These are phyloP conservation scores for Crotalus viridis DNA, from an alignment of 2,113 vertebrate genomes.

Conservation along the genomic window DNA sequence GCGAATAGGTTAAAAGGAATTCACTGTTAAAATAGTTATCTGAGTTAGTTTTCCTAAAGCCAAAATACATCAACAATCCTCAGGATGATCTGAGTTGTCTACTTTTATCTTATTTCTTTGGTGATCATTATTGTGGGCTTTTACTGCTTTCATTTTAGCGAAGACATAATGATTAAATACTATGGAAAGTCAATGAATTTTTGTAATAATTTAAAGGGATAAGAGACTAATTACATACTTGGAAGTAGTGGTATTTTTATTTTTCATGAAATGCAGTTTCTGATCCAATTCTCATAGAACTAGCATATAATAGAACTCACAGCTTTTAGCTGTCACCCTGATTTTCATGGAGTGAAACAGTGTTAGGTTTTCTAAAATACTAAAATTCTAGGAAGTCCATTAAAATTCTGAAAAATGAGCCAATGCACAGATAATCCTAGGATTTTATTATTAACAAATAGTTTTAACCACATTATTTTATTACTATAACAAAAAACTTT, in stretches of 20 bases:
- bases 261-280: neutral
- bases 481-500: neutral
- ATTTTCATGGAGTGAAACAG: neutral
- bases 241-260: neutral
- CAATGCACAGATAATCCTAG: neutral
- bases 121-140: neutral
- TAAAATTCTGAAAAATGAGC: neutral
- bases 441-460: neutral
- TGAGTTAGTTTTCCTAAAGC: neutral
- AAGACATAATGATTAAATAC: slow-evolving; percentile 32
- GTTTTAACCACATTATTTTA: neutral
- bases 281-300: neutral
- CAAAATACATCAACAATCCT: neutral
- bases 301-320: neutral
- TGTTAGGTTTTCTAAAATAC: neutral
- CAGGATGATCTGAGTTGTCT: neutral
- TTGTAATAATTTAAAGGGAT: neutral
- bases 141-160: neutral
- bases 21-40: neutral
- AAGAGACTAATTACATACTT: neutral
- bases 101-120: neutral
- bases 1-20: neutral
- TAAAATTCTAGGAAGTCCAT: neutral
- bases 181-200: slow-evolving; percentile 55
- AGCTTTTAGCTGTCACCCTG: neutral